A percentile compares a stretch with the other conserved stretches of the same genome.
Evolutionary conservation across 2,888 invertebrate species (phyloP).

Genomic region (Rotaria socialis): DNA sequence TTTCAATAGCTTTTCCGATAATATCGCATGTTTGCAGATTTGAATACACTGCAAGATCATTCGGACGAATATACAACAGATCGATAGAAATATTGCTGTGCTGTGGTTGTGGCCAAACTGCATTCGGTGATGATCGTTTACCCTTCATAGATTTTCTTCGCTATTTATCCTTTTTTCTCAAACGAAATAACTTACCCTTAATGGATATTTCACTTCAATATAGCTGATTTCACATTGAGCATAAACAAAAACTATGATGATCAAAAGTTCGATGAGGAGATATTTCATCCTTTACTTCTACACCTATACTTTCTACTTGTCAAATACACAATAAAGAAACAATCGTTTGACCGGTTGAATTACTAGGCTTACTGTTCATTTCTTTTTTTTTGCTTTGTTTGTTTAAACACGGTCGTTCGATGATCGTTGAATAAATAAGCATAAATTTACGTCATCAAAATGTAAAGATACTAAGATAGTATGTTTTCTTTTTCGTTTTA

Average conservation of each 20-base stretch:
- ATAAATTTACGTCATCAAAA: background rate
- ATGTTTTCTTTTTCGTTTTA: background rate
- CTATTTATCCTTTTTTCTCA: too few relatives aligned
- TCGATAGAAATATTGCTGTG: background rate
- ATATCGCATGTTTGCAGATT: slow-evolving; percentile 39
- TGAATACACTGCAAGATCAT: slow-evolving; percentile 15
- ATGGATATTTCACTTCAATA: slow-evolving; percentile 39
- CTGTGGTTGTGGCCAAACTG: slow-evolving; percentile 45
- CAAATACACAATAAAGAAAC: background rate
- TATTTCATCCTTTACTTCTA: background rate
- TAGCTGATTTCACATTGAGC: slow-evolving; percentile 3
- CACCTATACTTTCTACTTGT: background rate
- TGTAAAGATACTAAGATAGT: background rate
- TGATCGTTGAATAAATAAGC: background rate
- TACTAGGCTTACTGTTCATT: background rate
- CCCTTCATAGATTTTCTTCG: background rate
- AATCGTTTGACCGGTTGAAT: background rate
- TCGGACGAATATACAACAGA: slow-evolving; percentile 4
- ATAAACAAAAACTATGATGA: background rate
- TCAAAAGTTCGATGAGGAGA: background rate
- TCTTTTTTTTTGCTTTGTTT: background rate
- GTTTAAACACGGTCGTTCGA: background rate
- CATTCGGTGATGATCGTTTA: background rate
- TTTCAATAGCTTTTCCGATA: slow-evolving; percentile 37
- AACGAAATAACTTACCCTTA: background rate